Conservation (phyloP, 2,888 invertebrate genomes). For the Acleris laterana region DNA sequence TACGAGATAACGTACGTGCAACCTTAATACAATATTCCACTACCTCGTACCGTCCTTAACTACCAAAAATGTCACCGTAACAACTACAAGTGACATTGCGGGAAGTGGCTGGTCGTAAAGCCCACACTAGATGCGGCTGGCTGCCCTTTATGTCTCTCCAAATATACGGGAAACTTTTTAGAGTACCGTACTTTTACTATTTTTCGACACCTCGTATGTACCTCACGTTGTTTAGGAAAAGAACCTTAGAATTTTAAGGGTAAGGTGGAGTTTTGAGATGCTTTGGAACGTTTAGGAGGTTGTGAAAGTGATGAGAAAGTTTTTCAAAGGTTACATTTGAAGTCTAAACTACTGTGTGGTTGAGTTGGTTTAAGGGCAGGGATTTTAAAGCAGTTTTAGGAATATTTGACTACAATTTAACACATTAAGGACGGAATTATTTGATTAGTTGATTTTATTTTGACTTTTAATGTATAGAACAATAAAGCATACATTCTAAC, state of each 20-base stretch:
- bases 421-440: too few species aligned
- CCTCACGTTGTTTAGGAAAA: background rate
- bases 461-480: too few species aligned
- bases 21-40: conserved; percentile 33
- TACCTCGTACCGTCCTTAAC: conserved; percentile 29
- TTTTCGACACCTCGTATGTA: conserved; percentile 7
- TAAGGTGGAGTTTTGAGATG: too few species aligned
- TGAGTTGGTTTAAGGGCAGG: background rate
- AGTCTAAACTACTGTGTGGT: conserved; percentile 14
- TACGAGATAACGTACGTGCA: conserved; percentile 6
- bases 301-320: too few species aligned
- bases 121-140: conserved; percentile 30
- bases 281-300: too few species aligned
- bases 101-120: conserved; percentile 36
- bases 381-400: background rate
- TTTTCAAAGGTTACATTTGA: background rate
- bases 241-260: background rate
- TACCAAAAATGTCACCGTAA: conserved; percentile 29
- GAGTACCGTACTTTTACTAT: conserved; percentile 2
- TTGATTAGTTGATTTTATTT: too few species aligned
- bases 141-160: conserved; percentile 33
- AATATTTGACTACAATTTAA: too few species aligned
- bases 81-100: conserved; percentile 35
- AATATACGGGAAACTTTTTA: conserved; percentile 34
- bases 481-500: too few species aligned